Evolutionary conservation across 2,888 invertebrate genomes (phyloP).

Genomic region (Phytoseiulus persimilis): DNA sequence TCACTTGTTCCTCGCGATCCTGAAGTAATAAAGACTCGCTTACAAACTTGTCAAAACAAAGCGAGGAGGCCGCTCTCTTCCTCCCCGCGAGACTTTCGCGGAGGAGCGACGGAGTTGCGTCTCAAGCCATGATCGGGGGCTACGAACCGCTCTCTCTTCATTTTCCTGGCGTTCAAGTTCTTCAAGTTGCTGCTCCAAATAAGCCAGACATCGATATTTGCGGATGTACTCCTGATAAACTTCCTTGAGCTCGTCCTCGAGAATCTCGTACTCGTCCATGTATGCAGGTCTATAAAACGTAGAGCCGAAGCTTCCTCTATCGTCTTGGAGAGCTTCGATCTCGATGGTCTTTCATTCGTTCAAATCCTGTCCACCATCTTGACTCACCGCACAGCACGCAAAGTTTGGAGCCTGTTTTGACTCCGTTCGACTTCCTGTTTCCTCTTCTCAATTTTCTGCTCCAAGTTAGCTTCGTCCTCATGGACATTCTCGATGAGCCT

Average conservation of each 20-base stretch:
- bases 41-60: slow-evolving; percentile 46
- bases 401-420: slow-evolving; percentile 79
- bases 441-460: slow-evolving; percentile 82
- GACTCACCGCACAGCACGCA: slow-evolving; percentile 78
- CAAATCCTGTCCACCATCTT: neutral
- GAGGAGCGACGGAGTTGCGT: neutral
- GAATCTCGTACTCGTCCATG: slow-evolving; percentile 83
- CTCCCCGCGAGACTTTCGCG: neutral
- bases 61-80: no score
- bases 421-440: slow-evolving; percentile 80
- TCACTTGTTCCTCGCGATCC: slow-evolving; percentile 55
- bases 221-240: slow-evolving; percentile 79
- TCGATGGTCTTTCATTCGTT: no score
- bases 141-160: slow-evolving; percentile 64
- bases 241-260: slow-evolving; percentile 72
- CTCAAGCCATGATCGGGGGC: slow-evolving; percentile 45
- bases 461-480: slow-evolving; percentile 76
- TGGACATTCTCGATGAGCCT: slow-evolving; percentile 71
- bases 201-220: slow-evolving; percentile 76
- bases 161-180: slow-evolving; percentile 69
- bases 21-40: slow-evolving; percentile 44
- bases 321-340: no score
- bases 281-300: slow-evolving; percentile 72
- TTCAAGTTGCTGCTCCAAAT: slow-evolving; percentile 74
- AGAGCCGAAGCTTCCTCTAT: no score